These are phyloP conservation scores for Drosophila barbarae DNA, from an alignment of 2,888 invertebrate species.

Conservation along the genomic window DNA sequence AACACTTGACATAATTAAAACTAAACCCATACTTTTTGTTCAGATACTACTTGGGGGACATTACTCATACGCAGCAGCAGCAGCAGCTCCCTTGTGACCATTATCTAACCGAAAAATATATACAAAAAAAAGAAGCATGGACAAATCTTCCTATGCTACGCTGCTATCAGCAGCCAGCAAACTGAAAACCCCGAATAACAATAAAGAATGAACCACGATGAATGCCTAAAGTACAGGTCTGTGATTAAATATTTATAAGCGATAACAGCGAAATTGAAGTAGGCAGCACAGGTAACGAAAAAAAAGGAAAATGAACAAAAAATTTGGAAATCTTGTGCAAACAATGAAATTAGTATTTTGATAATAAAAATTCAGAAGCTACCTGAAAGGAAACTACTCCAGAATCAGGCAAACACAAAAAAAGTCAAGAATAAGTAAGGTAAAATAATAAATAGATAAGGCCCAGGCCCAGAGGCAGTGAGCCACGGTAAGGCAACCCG, in stretches of 20 bases:
- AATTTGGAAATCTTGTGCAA: constrained; percentile 70
- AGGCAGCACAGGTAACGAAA: constrained; percentile 12
- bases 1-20: constrained; percentile 72
- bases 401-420: constrained; percentile 35
- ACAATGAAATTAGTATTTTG: constrained; percentile 75
- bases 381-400: constrained; percentile 56
- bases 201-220: constrained; percentile 43
- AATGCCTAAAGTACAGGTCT: constrained; percentile 67
- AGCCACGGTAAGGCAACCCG: constrained; percentile 17
- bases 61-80: constrained; percentile 61
- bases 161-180: constrained; percentile 20
- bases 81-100: constrained; percentile 38
- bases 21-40: constrained; percentile 10
- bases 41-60: constrained; percentile 12
- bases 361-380: constrained; percentile 76
- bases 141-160: constrained; percentile 30
- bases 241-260: constrained; percentile 76
- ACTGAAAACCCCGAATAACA: constrained; percentile 24
- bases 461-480: constrained; percentile 12
- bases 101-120: constrained; percentile 25
- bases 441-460: constrained; percentile 68
- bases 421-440: constrained; percentile 31
- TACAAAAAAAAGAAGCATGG: constrained; percentile 3
- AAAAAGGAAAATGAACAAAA: neutral
- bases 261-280: constrained; percentile 68